Conservation (phyloP, 2,113 vertebrate species). For the Solea solea region DNA sequence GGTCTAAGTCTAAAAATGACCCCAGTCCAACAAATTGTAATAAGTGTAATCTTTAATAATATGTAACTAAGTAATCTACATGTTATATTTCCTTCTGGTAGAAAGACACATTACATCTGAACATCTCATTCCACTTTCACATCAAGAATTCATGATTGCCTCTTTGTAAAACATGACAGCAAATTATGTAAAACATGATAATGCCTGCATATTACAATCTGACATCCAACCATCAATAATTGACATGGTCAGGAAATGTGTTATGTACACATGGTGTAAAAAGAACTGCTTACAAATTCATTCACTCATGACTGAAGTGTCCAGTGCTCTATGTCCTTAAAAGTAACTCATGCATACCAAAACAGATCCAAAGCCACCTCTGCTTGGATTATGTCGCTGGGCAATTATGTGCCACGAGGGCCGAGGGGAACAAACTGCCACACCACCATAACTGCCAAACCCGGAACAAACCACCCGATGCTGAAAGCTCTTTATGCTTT, state of each 20-base stretch:
- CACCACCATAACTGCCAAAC: too few relatives aligned
- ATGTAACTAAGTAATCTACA: too few relatives aligned
- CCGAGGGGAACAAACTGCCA: too few relatives aligned
- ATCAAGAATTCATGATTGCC: constrained; percentile 59
- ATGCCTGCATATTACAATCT: constrained; percentile 49
- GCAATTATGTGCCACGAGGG: too few relatives aligned
- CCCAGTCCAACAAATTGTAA: too few relatives aligned
- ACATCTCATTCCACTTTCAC: constrained; percentile 11
- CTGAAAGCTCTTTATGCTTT: too few relatives aligned
- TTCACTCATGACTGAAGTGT: constrained; percentile 9
- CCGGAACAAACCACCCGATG: too few relatives aligned
- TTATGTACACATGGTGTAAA: constrained; percentile 35
- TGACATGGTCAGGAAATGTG: constrained; percentile 39
- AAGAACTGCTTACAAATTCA: constrained; percentile 56
- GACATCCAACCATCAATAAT: constrained; percentile 69
- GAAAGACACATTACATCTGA: neutral
- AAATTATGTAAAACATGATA: constrained; percentile 71
- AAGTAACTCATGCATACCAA: constrained; percentile 64
- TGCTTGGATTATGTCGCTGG: too few relatives aligned
- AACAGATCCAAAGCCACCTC: constrained; percentile 35
- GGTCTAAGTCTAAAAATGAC: neutral
- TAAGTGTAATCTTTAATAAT: too few relatives aligned
- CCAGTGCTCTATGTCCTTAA: constrained; percentile 42
- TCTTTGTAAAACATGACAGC: constrained; percentile 45
- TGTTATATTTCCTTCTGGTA: neutral